Percentiles rank a stretch among this genome's conserved stretches.
phyloP scores from a whole-genome alignment of 30 jellyfish, hydroid and myxozoan genomes.

The Aurelia coerulea region DNA sequence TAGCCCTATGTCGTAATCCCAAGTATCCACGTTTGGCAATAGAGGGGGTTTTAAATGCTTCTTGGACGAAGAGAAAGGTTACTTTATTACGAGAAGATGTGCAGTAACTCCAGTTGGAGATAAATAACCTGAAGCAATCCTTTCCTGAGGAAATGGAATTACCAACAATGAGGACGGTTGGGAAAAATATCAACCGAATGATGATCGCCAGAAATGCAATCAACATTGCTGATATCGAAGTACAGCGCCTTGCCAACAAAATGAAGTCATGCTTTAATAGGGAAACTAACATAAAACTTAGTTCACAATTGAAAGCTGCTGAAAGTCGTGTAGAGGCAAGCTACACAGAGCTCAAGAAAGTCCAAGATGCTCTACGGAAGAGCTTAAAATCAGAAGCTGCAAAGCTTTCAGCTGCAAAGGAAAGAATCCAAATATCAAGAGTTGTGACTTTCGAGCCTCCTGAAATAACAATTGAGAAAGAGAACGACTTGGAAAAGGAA shows the following conservation, averaged over 20 bases:
- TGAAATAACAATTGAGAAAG: background rate
- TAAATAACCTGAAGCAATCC: background rate
- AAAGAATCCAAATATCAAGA: background rate
- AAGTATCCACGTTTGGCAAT: background rate
- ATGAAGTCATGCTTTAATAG: background rate
- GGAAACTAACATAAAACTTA: background rate
- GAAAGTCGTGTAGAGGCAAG: background rate
- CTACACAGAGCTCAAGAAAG: background rate
- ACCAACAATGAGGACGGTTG: background rate
- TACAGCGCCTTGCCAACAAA: background rate
- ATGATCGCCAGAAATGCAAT: constrained; percentile 1
- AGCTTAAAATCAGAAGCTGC: too few relatives aligned
- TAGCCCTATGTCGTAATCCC: background rate
- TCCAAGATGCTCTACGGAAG: background rate
- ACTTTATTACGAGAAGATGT: background rate
- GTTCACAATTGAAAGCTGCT: background rate
- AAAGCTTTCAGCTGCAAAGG: background rate
- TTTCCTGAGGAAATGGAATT: background rate
- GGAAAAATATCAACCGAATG: background rate
- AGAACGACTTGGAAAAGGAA: background rate
- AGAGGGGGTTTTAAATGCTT: background rate
- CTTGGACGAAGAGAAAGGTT: background rate
- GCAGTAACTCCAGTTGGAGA: background rate
- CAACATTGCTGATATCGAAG: background rate
- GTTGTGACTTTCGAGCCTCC: background rate